A percentile compares a stretch with the other conserved stretches of the same genome.
Conservation (phyloP, 2,113 vertebrate genomes). For the Pelmatolapia mariae region DNA sequence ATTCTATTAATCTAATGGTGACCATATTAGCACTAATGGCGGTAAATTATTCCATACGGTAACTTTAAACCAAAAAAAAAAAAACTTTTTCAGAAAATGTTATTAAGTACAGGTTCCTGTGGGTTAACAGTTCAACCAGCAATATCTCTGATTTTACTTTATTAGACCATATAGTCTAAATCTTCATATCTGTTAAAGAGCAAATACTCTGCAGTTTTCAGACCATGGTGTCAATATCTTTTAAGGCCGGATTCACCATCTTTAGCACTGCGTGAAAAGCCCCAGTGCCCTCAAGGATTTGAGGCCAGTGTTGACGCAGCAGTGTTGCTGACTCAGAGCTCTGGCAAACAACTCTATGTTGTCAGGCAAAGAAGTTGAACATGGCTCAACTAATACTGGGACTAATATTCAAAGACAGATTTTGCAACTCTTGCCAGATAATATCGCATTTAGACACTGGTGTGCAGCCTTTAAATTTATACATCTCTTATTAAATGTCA, state of each 20-base stretch:
- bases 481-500: neutral
- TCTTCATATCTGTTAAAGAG: neutral
- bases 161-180: neutral
- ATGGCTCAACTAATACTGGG: neutral
- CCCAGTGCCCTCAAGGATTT: neutral
- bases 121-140: neutral
- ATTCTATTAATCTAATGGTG: neutral
- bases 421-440: neutral
- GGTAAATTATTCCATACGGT: neutral
- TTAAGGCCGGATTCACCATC: neutral
- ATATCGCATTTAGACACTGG: neutral
- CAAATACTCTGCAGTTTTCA: neutral
- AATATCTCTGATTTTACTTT: neutral
- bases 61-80: neutral
- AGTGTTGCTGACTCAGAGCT: neutral
- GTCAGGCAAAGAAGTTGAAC: neutral
- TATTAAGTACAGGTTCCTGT: neutral
- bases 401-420: neutral
- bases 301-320: neutral
- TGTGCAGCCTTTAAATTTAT: neutral
- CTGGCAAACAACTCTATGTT: neutral
- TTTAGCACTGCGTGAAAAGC: neutral
- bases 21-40: neutral
- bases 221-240: neutral
- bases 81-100: neutral